Percentiles rank a stretch among this genome's conserved stretches.
phyloP scores from a whole-genome alignment of 2,113 vertebrate genomes.

The Ammospiza caudacuta region DNA sequence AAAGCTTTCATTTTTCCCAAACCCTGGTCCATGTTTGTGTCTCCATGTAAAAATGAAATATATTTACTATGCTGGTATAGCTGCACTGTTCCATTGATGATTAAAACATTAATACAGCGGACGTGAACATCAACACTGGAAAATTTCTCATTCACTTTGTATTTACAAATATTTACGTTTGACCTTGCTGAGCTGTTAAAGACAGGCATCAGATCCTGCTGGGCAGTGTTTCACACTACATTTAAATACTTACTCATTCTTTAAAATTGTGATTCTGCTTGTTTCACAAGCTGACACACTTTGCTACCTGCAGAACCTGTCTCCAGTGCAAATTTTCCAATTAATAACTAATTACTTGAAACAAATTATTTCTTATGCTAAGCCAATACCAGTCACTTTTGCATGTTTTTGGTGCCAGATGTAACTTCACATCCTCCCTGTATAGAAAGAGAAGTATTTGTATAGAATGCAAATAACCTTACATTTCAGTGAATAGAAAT shows the following conservation, averaged over 20 bases:
- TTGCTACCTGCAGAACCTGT: background rate
- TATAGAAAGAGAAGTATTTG: background rate
- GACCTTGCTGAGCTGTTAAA: background rate
- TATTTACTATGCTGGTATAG: constrained; percentile 16
- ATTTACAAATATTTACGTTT: constrained; percentile 44
- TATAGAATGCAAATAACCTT: background rate
- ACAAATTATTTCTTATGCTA: background rate
- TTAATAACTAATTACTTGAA: background rate
- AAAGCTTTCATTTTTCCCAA: constrained; percentile 58
- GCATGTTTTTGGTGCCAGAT: background rate
- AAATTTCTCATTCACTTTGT: constrained; percentile 18
- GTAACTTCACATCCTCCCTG: background rate
- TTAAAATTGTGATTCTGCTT: background rate
- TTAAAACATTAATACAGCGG: constrained; percentile 15
- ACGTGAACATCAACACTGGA: constrained; percentile 38
- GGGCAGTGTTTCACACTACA: background rate
- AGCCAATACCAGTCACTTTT: background rate
- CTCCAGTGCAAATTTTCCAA: background rate
- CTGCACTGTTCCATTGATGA: constrained; percentile 42
- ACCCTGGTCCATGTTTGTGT: constrained; percentile 37
- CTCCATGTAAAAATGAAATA: constrained; percentile 8
- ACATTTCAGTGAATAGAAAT: background rate
- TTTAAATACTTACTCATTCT: background rate
- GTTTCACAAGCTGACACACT: background rate
- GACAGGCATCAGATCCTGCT: background rate